These are phyloP conservation scores for Esox niger DNA, from an alignment of 2,113 vertebrate species.

Conservation along the genomic window DNA sequence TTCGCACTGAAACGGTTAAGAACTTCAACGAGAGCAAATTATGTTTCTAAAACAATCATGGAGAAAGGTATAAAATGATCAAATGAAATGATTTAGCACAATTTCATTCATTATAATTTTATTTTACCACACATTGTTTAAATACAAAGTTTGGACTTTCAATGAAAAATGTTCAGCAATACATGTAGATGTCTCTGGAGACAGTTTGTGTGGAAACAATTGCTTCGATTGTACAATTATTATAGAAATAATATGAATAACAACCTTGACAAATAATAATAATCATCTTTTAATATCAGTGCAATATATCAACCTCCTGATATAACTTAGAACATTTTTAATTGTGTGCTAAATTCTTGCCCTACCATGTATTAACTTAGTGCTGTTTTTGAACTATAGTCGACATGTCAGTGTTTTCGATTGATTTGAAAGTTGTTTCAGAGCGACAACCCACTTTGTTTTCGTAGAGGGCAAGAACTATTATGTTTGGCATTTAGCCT, in stretches of 20 bases:
- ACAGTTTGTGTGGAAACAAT: constrained; percentile 61
- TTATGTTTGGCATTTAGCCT: not conserved
- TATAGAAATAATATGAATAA: constrained; percentile 33
- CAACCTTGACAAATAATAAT: constrained; percentile 13
- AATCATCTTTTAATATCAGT: constrained; percentile 9
- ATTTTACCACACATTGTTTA: constrained; percentile 67
- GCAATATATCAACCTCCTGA: not conserved
- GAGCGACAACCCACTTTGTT: too few species aligned
- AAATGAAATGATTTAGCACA: constrained; percentile 15
- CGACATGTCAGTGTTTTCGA: not conserved
- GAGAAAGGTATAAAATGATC: not conserved
- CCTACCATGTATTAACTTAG: too few species aligned
- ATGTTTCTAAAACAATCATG: not conserved
- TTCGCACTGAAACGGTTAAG: too few species aligned
- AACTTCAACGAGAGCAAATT: too few species aligned
- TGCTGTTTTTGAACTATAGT: too few species aligned
- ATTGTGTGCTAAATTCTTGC: too few species aligned
- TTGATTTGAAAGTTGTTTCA: not conserved
- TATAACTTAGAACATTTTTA: too few species aligned
- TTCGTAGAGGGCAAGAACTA: too few species aligned
- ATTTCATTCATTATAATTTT: constrained; percentile 53
- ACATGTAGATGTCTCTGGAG: constrained; percentile 33
- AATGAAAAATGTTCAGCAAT: constrained; percentile 46
- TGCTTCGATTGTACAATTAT: constrained; percentile 54
- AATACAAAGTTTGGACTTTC: constrained; percentile 67